Evolutionary conservation across 2,797 vertebrate genomes (phyloP).

Genomic region (Chiroxiphia lanceolata): DNA sequence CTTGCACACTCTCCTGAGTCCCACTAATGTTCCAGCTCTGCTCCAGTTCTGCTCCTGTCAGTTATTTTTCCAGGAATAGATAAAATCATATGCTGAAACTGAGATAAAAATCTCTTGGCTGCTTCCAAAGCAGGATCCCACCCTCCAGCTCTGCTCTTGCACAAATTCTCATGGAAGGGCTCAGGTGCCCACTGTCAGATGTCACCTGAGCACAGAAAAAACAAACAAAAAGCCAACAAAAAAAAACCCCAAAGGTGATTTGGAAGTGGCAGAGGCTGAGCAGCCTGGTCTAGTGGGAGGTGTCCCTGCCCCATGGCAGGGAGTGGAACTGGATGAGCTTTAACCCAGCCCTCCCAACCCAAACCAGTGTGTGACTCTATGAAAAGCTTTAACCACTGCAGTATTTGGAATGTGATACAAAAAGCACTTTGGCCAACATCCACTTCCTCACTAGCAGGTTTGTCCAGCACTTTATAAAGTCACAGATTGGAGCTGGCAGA

Average conservation of each 20-base stretch:
- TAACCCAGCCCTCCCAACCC: background rate
- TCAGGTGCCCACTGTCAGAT: background rate
- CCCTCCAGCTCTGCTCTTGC: background rate
- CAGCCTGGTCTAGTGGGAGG: background rate
- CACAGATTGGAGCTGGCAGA: background rate
- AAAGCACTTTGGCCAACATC: background rate
- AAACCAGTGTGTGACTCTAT: background rate
- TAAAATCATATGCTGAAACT: background rate
- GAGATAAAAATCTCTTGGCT: background rate
- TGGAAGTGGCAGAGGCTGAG: background rate
- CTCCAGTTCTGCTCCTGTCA: background rate
- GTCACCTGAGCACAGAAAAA: background rate
- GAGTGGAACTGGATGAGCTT: background rate
- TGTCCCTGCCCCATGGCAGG: too few relatives aligned
- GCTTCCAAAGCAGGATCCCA: background rate
- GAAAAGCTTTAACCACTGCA: background rate
- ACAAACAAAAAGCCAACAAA: background rate
- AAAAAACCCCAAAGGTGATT: background rate
- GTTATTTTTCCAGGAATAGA: background rate
- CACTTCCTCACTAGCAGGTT: background rate
- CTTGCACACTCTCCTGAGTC: background rate
- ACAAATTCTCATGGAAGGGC: background rate
- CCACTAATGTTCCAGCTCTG: background rate
- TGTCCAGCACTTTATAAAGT: background rate
- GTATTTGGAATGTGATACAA: background rate